These are phyloP conservation scores for Popillia japonica DNA, from an alignment of 1,140 invertebrate genomes.

Conservation along the genomic window DNA sequence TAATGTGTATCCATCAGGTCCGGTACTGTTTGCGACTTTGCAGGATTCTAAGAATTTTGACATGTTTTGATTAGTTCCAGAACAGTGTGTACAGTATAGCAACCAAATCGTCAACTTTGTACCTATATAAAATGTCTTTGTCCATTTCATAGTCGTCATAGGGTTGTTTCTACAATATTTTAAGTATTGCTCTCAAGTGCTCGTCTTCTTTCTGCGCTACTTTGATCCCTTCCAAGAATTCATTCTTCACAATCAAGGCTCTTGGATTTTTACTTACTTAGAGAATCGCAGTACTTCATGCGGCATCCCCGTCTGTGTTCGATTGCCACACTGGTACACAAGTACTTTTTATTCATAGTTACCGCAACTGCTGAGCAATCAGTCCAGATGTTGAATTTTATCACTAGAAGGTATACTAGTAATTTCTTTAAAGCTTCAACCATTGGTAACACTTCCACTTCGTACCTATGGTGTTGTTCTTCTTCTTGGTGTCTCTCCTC, in stretches of 20 bases:
- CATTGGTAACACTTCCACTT: conserved; percentile 41
- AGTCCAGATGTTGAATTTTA: conserved; percentile 55
- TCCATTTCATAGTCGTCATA: neutral
- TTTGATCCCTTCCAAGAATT: conserved; percentile 4
- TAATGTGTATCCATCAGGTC: too few species aligned
- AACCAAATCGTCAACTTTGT: too few species aligned
- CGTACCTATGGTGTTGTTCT: conserved; percentile 39
- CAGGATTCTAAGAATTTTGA: too few species aligned
- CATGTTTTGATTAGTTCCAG: too few species aligned
- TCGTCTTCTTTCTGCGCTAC: conserved; percentile 3
- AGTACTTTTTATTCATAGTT: conserved; percentile 37
- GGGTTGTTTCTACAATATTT: neutral
- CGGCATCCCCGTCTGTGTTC: conserved; percentile 36
- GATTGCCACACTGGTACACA: conserved; percentile 23
- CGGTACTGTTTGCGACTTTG: too few species aligned
- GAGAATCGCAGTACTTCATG: conserved; percentile 36
- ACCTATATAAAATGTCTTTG: too few species aligned
- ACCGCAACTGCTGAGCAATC: conserved; percentile 53
- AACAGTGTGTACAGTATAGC: too few species aligned
- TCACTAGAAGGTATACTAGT: conserved; percentile 58
- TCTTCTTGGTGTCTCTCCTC: conserved; percentile 25
- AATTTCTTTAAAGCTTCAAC: conserved; percentile 58
- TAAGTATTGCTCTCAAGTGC: neutral
- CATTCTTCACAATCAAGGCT: neutral
- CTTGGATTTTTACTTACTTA: conserved; percentile 30